phyloP scores from a whole-genome alignment of 2,797 vertebrate species.

The Tragelaphus oryx region DNA sequence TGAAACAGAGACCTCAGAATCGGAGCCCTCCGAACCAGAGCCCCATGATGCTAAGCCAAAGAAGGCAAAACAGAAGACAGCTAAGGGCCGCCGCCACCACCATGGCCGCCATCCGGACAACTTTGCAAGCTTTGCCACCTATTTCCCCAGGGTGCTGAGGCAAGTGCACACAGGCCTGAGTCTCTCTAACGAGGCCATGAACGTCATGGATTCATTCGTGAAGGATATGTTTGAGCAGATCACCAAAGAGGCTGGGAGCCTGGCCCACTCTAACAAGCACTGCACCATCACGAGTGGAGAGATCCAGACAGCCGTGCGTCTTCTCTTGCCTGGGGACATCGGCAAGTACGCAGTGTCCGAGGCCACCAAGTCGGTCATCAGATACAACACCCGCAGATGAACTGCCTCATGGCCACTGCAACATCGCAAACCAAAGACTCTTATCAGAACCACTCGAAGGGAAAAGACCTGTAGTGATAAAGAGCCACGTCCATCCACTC shows the following conservation, averaged over 20 bases:
- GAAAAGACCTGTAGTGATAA: not conserved
- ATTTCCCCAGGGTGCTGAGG: not conserved
- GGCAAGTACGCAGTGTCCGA: fast-evolving
- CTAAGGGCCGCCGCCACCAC: not conserved
- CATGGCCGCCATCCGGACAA: fast-evolving
- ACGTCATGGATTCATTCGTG: not conserved
- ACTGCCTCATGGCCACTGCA: not conserved
- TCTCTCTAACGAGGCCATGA: not conserved
- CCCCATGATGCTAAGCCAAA: not conserved
- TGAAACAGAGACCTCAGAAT: not conserved
- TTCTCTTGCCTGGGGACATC: not conserved
- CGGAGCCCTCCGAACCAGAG: fast-evolving
- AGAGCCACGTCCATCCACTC: not conserved
- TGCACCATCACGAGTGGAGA: not conserved
- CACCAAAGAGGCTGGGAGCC: fast-evolving
- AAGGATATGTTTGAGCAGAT: not conserved
- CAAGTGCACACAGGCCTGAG: not conserved
- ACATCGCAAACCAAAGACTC: not conserved
- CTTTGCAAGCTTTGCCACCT: not conserved
- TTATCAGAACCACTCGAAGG: not conserved
- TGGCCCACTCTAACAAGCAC: not conserved
- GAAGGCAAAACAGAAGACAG: not conserved
- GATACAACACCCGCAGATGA: not conserved
- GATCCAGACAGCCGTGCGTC: not conserved
- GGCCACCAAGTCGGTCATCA: not conserved